A percentile compares a stretch with the other conserved stretches of the same genome.
phyloP scores from a whole-genome alignment of 2,113 vertebrate species.

The Gracilinanus agilis region DNA sequence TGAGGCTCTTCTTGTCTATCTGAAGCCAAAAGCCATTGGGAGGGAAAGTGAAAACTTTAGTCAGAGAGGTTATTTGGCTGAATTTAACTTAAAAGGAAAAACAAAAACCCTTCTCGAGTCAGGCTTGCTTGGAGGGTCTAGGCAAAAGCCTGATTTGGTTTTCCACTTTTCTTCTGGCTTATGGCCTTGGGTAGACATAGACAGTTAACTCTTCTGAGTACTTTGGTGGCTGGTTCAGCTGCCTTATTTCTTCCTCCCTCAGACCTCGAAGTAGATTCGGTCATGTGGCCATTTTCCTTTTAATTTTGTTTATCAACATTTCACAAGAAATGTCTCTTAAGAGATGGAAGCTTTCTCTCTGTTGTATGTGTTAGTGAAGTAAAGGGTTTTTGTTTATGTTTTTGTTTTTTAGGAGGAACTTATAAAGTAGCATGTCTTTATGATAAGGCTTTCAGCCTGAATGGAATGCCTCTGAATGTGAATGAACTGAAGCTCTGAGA shows the following conservation, averaged over 20 bases:
- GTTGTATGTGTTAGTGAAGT: slow-evolving; percentile 47
- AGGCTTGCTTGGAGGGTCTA: neutral
- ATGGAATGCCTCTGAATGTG: slow-evolving; percentile 54
- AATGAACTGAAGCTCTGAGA: slow-evolving; percentile 66
- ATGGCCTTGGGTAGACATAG: neutral
- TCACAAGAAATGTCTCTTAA: slow-evolving; percentile 56
- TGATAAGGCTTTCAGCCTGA: slow-evolving; percentile 58
- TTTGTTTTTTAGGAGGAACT: slow-evolving; percentile 3
- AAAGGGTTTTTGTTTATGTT: slow-evolving; percentile 19
- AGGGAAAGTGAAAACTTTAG: neutral
- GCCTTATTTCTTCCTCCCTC: neutral
- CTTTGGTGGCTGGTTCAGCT: neutral
- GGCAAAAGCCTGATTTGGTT: neutral
- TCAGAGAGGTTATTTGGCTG: neutral
- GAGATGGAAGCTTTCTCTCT: slow-evolving; percentile 51
- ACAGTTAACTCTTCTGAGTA: neutral
- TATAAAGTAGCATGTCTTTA: slow-evolving; percentile 44
- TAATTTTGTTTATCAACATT: slow-evolving; percentile 67
- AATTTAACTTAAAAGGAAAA: neutral
- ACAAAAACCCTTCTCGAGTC: neutral
- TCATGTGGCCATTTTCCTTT: neutral
- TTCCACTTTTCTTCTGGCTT: neutral
- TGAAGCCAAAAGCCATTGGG: neutral
- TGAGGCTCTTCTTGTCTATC: neutral
- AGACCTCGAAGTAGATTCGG: neutral